These are phyloP conservation scores for Philypnodon macrostomus DNA, from an alignment of 2,797 vertebrate genomes.

Conservation along the genomic window DNA sequence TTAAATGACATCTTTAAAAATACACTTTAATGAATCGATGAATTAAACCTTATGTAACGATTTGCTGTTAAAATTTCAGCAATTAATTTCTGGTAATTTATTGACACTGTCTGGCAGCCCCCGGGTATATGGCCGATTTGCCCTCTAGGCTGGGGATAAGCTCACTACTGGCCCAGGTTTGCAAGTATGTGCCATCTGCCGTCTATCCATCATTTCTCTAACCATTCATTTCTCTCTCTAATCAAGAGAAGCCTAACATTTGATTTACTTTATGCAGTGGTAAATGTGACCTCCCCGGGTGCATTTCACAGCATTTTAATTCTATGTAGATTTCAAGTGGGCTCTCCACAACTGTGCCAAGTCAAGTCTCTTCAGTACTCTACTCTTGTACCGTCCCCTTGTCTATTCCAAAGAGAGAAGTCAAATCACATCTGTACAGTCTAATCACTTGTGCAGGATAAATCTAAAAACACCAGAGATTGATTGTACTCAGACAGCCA, in stretches of 20 bases:
- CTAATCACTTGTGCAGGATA: conserved; percentile 34
- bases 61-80: conserved; percentile 25
- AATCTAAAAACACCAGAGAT: conserved; percentile 41
- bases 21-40: conserved; percentile 12
- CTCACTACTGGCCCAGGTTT: conserved; percentile 66
- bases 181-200: conserved; percentile 59
- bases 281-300: conserved; percentile 62
- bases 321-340: conserved; percentile 59
- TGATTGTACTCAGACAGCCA: conserved; percentile 39
- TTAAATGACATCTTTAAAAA: conserved; percentile 12
- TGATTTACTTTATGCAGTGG: conserved; percentile 66
- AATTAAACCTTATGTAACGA: conserved; percentile 26
- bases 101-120: conserved; percentile 41
- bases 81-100: conserved; percentile 47
- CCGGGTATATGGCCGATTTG: conserved; percentile 43
- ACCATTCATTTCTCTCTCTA: conserved; percentile 57
- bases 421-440: conserved; percentile 43
- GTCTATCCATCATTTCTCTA: conserved; percentile 60
- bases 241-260: conserved; percentile 66
- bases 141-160: conserved; percentile 62
- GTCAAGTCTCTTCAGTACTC: conserved; percentile 21
- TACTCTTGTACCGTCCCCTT: background rate
- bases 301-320: conserved; percentile 58
- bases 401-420: conserved; percentile 34
- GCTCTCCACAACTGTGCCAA: conserved; percentile 42